Evolutionary conservation across 1,140 invertebrate species (phyloP).

Genomic region (Rhyzopertha dominica): DNA sequence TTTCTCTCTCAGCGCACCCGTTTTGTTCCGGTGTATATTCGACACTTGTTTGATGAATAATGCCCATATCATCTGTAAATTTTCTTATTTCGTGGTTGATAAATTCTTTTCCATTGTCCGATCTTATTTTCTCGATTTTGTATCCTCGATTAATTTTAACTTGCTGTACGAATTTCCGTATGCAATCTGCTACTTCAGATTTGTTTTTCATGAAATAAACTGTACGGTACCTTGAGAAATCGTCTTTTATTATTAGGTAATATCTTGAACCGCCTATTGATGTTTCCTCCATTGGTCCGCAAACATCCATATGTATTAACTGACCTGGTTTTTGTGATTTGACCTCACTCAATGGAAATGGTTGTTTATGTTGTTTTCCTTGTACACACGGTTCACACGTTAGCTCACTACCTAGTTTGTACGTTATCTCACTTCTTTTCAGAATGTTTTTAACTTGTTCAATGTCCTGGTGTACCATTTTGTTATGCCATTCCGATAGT

Average conservation of each 20-base stretch:
- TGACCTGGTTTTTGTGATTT: conserved; percentile 31
- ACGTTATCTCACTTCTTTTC: conserved; percentile 21
- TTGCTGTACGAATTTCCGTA: conserved; percentile 36
- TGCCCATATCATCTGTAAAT: conserved; percentile 29
- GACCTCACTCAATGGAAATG: conserved; percentile 30
- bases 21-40: conserved; percentile 50
- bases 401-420: conserved; percentile 22
- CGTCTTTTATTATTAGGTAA: conserved; percentile 38
- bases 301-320: conserved; percentile 46
- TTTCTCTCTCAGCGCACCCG: conserved; percentile 46
- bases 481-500: conserved; percentile 39
- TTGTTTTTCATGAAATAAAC: conserved; percentile 27
- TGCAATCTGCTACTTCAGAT: conserved; percentile 18
- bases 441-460: conserved; percentile 36
- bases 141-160: conserved; percentile 37
- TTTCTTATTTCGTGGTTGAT: conserved; percentile 39
- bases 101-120: conserved; percentile 48
- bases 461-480: conserved; percentile 43
- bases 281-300: conserved; percentile 43
- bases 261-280: conserved; percentile 38
- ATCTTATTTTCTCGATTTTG: conserved; percentile 40
- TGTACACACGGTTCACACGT: conserved; percentile 40
- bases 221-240: conserved; percentile 25
- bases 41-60: conserved; percentile 40
- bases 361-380: conserved; percentile 38